These are phyloP conservation scores for Momotus momota DNA, from an alignment of 2,797 vertebrate species.

Conservation along the genomic window DNA sequence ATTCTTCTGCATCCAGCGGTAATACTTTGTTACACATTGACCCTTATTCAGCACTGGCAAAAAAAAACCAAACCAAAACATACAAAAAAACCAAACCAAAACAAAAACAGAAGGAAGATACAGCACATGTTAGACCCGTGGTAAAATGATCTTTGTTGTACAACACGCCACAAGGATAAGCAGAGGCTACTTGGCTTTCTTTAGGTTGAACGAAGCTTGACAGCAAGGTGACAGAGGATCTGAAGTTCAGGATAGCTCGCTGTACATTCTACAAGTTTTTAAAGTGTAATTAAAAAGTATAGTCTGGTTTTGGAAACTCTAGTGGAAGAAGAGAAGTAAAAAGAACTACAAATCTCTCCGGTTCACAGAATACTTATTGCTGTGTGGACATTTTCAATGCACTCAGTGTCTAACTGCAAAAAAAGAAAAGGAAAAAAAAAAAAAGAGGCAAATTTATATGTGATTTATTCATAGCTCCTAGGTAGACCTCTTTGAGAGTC, in stretches of 20 bases:
- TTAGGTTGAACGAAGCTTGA: neutral
- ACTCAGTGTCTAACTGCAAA: constrained; percentile 56
- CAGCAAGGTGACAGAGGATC: constrained; percentile 36
- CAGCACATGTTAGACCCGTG: neutral
- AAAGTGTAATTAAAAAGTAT: constrained; percentile 3
- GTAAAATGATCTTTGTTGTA: neutral
- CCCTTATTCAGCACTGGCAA: constrained; percentile 95
- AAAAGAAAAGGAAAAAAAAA: constrained; percentile 6
- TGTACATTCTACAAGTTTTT: neutral
- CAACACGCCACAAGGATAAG: neutral
- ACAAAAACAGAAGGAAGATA: constrained; percentile 30
- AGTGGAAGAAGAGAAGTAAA: constrained; percentile 42
- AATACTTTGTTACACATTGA: constrained; percentile 98
- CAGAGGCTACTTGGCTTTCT: neutral
- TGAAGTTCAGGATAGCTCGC: neutral
- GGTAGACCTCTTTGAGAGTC: constrained; percentile 76
- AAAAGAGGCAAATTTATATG: constrained; percentile 67
- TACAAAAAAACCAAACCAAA: too few relatives aligned
- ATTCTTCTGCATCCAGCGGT: constrained; percentile 99
- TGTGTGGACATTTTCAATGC: constrained; percentile 71
- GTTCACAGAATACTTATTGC: constrained; percentile 66
- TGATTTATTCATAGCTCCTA: constrained; percentile 80
- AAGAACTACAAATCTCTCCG: constrained; percentile 60
- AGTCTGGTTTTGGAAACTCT: constrained; percentile 56
- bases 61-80: neutral